Percentiles rank a stretch among this genome's conserved stretches.
phyloP scores from a whole-genome alignment of 2,113 vertebrate genomes.

The Micromys minutus region DNA sequence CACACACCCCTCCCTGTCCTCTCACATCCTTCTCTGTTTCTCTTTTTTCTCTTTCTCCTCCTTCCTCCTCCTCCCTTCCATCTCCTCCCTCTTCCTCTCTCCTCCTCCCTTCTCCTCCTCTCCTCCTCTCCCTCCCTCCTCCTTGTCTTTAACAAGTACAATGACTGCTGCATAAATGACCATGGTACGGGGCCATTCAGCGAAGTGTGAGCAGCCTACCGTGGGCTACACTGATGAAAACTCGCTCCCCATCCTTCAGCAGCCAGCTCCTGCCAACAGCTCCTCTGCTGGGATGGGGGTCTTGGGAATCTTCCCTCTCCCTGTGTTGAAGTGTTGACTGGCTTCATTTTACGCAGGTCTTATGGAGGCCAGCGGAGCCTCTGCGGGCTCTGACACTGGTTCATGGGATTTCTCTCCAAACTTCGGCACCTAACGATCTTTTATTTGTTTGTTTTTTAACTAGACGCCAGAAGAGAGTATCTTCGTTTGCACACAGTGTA shows the following conservation, averaged over 20 bases:
- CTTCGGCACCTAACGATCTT: too few relatives aligned
- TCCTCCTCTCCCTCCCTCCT: too few relatives aligned
- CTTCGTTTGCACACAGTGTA: too few relatives aligned
- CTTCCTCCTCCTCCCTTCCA: accelerated
- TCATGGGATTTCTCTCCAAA: background rate
- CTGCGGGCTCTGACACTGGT: background rate
- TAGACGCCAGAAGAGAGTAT: background rate
- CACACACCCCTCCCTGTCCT: background rate
- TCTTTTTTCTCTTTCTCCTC: too few relatives aligned
- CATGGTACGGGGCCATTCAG: too few relatives aligned
- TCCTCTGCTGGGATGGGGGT: background rate
- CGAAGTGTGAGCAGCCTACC: background rate
- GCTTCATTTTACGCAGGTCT: background rate
- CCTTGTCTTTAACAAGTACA: background rate
- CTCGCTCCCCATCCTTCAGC: too few relatives aligned
- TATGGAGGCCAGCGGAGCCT: background rate
- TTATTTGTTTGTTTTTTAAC: background rate
- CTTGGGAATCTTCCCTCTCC: background rate
- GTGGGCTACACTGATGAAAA: background rate
- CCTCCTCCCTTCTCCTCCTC: too few relatives aligned
- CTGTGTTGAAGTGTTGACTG: background rate
- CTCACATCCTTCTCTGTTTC: background rate
- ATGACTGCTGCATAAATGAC: background rate
- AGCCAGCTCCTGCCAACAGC: background rate
- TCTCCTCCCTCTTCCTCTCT: background rate